Evolutionary conservation across 2,797 vertebrate genomes (phyloP).

Genomic region (Mormyrus proboscirostris): DNA sequence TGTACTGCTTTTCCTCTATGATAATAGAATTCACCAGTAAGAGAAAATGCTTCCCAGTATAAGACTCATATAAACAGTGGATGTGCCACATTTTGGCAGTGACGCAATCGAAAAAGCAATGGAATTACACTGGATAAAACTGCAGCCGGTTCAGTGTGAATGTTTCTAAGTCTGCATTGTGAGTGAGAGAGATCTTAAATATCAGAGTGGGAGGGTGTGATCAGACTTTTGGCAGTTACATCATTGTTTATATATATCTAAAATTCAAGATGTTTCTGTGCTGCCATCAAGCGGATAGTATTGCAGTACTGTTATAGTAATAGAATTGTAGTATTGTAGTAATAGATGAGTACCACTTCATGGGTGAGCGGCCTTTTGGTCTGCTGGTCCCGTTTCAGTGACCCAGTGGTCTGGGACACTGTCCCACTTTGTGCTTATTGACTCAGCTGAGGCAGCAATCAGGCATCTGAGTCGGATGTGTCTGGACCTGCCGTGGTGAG

Average conservation of each 20-base stretch:
- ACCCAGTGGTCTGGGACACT: not conserved
- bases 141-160: not conserved
- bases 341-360: not conserved
- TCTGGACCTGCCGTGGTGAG: not conserved
- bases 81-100: not conserved
- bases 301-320: not conserved
- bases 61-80: not conserved
- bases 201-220: not conserved
- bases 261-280: not conserved
- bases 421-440: not conserved
- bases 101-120: not conserved
- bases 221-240: not conserved
- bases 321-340: not conserved
- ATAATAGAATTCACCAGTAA: not conserved
- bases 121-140: not conserved
- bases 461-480: not conserved
- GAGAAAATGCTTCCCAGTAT: not conserved
- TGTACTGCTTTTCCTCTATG: too few species aligned
- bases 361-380: not conserved
- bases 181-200: not conserved
- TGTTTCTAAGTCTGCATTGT: not conserved
- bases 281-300: not conserved
- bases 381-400: not conserved
- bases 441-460: not conserved
- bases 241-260: not conserved